Base-by-base conservation (phyloP, 2,113 vertebrate species). In the Solea solea region DNA sequence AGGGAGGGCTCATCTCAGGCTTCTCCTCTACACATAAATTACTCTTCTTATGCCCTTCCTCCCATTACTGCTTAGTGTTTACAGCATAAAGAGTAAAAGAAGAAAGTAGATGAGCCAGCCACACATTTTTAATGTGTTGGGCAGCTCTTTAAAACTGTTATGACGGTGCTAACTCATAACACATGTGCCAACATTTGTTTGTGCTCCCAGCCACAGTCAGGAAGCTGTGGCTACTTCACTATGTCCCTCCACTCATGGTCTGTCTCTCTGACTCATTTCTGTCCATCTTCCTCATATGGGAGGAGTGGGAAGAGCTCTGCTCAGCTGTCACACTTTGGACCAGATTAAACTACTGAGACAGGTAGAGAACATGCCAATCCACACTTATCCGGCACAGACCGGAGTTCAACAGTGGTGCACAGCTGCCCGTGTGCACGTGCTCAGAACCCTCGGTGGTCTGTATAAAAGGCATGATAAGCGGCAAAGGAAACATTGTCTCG, bases 111-210 rank as follows among this genome's bases (percentile, higher is more conserved):
- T 1, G 81, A 59, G 13, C 39, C 83, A 86, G 62, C 67, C 68
- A 80, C 89, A 89, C 83, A 89, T 90, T 88, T 86, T 69, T 92
- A 92, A 93, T 84, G 74, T 81, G 90, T 91, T 88, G 92, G 89
- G 87, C 80, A 49, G 56, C 77, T 86, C 81, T 84, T 89, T 78
- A 84, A 88, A 81, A 83, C 82, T 78, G 79, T 85, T 82, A 91
- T 81, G 86, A 91, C 87, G 74, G 82, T 28, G 72, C 80, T 83
- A 86, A 90, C 86, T 87, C 88, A 69, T 76, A 92, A 88, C 90
- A 89, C 92, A 93, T 89, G 84, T 64, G 85, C 84, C 91, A 86
- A 90, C 89, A 88, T 93, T 93, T 94, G 90, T 85, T 92, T 89
- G 88, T 69, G 90, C 81, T 76, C 88, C 84, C 52, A 81, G 80